Evolutionary conservation across 2,888 invertebrate genomes (phyloP), one percentile per base, ranked within the genome.

Genomic region (Euproctis similis): DNA sequence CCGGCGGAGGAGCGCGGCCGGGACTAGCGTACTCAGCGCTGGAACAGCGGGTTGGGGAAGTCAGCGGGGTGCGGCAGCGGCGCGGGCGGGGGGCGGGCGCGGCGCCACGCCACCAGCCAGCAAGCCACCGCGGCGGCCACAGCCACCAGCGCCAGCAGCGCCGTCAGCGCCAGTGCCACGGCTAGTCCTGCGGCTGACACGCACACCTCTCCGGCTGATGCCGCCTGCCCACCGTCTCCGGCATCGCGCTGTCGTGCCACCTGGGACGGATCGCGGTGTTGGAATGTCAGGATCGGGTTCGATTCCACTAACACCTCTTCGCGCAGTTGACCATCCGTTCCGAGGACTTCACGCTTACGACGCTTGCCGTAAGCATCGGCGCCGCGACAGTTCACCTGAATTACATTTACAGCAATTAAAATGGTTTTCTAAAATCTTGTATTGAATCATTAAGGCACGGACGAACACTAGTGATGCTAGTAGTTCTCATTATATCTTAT

Each of bases 121-220:
- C 96, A 96, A 39, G 95, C 96, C 34, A 96, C 96, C 32, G 96
- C 96, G 27, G 96, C 94, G 13, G 96, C 96, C 32, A 97, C 96
- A 33, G 96, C 96, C 35, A 96, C 96, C 42, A 97, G 86, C 34
- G 96, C 96, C 61, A 97, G 80, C 39, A 96, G 87, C 26, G 96
- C 96, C 45, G 96, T 97, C 66, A 97, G 92, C 42, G 96, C 93
- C 59, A 96, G 86, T 46, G 96, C 95, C 59, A 96, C 94, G 51
- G 96, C 94, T 62, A 97, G 91, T 42, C 96, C 95, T 53, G 96
- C 92, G 87, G 94, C 95, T 31, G 96, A 96, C 49, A 97, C 94
- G 81, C 96, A 97, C 59, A 97, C 96, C 62, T 95, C 67, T 17
- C 67, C 92, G 87, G 81, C 90, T 88, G 59, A 87, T 22, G 67